Percentiles rank a stretch among this genome's conserved stretches.
phyloP scores from a whole-genome alignment of 1,140 invertebrate genomes.

The Leguminivora glycinivorella region DNA sequence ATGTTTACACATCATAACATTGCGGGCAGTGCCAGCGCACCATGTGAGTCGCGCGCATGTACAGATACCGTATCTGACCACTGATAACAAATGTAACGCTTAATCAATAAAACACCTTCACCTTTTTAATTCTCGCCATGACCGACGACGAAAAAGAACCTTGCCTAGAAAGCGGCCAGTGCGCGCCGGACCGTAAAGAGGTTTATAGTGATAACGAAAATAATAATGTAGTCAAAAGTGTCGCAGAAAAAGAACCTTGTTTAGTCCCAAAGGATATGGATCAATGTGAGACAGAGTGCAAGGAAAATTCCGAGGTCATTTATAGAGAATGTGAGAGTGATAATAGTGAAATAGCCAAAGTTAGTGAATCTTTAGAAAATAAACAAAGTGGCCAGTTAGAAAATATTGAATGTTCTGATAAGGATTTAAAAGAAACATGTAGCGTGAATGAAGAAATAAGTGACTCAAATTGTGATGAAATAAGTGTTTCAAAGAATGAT shows the following conservation, averaged over 20 bases:
- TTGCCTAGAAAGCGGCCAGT: slow-evolving; percentile 35
- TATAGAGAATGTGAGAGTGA: background rate
- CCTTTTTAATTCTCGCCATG: slow-evolving; percentile 32
- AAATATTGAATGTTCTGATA: slow-evolving; percentile 15
- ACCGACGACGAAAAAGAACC: slow-evolving; percentile 43
- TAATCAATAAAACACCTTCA: slow-evolving; percentile 14
- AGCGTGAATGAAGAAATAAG: slow-evolving; percentile 1
- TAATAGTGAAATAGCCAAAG: slow-evolving; percentile 5
- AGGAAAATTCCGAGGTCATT: background rate
- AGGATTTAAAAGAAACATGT: slow-evolving; percentile 6
- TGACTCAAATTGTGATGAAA: slow-evolving; percentile 24
- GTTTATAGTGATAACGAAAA: slow-evolving; percentile 15
- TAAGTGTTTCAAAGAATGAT: slow-evolving; percentile 24
- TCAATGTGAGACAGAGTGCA: background rate
- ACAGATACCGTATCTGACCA: slow-evolving; percentile 36
- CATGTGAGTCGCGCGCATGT: slow-evolving; percentile 31
- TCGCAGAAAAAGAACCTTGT: slow-evolving; percentile 13
- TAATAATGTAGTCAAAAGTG: slow-evolving; percentile 30
- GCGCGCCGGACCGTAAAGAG: slow-evolving; percentile 14
- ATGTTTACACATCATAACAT: slow-evolving; percentile 38
- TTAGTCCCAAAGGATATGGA: background rate
- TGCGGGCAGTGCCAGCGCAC: slow-evolving; percentile 41
- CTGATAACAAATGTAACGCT: slow-evolving; percentile 39
- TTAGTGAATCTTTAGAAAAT: background rate
- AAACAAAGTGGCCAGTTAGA: slow-evolving; percentile 8